These are phyloP conservation scores for Anadara kagoshimensis DNA, from an alignment of 1,140 invertebrate genomes.

Conservation along the genomic window DNA sequence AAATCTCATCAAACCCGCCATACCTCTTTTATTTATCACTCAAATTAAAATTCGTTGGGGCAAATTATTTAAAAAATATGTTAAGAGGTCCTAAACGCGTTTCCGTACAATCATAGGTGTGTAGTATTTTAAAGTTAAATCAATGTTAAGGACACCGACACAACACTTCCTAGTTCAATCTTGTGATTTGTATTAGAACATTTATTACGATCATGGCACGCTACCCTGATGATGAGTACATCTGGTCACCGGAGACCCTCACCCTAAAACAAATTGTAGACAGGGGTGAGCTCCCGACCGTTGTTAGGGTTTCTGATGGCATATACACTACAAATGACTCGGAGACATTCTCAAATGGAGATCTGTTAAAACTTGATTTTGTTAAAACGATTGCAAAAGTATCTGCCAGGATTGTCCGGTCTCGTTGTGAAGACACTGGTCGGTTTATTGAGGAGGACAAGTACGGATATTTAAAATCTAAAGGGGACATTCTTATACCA, in stretches of 20 bases:
- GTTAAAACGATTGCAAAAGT: conserved; percentile 33
- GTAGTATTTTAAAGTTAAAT: too few species aligned
- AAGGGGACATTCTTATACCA: conserved; percentile 32
- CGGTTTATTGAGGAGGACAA: conserved; percentile 15
- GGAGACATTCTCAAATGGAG: conserved; percentile 35
- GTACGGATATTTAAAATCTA: conserved; percentile 23
- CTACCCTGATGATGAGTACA: not conserved
- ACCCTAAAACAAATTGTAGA: conserved; percentile 19
- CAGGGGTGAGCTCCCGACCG: conserved; percentile 1
- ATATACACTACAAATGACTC: conserved; percentile 22
- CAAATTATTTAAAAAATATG: too few species aligned
- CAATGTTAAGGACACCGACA: too few species aligned
- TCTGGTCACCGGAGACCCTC: conserved; percentile 27
- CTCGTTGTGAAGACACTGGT: not conserved
- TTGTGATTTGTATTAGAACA: not conserved
- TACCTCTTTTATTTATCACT: too few species aligned
- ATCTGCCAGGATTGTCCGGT: conserved; percentile 7
- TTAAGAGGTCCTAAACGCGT: too few species aligned
- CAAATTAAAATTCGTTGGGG: too few species aligned
- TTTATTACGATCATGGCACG: not conserved
- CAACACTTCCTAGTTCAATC: conserved; percentile 5
- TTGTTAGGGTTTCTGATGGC: conserved; percentile 32
- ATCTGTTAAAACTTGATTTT: conserved; percentile 36
- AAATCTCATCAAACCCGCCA: too few species aligned
- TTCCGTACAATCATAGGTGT: too few species aligned